Conservation (phyloP, 92 coral and sea anemone genomes). For the Epizoanthus rinbou region DNA sequence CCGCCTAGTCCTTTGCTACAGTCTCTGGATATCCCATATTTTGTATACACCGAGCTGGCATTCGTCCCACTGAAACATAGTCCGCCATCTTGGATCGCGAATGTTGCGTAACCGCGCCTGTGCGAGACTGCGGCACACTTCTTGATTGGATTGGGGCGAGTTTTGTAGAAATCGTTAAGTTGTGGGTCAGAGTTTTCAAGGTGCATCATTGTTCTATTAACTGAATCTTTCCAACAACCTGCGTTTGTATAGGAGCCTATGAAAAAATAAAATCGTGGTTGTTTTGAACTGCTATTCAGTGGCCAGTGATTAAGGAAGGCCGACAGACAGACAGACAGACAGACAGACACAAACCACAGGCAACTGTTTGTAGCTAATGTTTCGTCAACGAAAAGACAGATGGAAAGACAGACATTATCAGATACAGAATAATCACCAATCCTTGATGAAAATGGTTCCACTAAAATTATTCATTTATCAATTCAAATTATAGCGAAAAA, state of each 20-base stretch:
- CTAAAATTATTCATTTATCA: too few species aligned
- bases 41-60: constrained; percentile 67
- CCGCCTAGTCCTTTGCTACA: constrained; percentile 87
- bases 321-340: too few species aligned
- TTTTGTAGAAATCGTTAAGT: constrained; percentile 70
- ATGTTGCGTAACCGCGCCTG: constrained; percentile 78
- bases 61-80: constrained; percentile 85
- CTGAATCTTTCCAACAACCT: constrained; percentile 90
- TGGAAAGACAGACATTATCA: too few species aligned
- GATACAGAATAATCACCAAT: too few species aligned
- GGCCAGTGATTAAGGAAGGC: too few species aligned
- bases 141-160: constrained; percentile 64
- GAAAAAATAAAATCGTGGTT: background rate
- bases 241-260: constrained; percentile 72
- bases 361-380: too few species aligned
- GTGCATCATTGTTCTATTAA: constrained; percentile 57
- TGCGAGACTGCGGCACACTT: constrained; percentile 92
- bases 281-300: background rate
- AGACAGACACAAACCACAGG: too few species aligned
- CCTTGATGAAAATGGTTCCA: too few species aligned
- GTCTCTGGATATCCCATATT: constrained; percentile 81
- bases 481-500: too few species aligned
- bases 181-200: constrained; percentile 79
- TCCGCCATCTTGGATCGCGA: constrained; percentile 93
- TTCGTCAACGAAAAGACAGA: too few species aligned